Conservation (phyloP, 2,797 vertebrate species). For the Todus mexicanus region DNA sequence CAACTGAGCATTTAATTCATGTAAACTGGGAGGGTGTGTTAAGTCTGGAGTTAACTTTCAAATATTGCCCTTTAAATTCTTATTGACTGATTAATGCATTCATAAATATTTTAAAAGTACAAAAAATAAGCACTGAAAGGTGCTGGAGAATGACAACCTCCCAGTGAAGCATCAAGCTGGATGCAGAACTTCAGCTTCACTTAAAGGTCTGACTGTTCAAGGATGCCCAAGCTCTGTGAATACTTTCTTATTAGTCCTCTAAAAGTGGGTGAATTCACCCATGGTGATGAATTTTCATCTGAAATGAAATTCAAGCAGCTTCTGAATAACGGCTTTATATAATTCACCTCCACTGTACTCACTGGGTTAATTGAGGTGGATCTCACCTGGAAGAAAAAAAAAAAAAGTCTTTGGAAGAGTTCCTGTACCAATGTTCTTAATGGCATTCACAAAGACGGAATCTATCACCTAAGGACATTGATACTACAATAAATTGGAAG, state of each 20-base stretch:
- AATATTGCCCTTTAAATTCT: neutral
- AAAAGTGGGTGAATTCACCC: constrained; percentile 16
- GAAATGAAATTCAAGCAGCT: constrained; percentile 17
- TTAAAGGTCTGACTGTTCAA: neutral
- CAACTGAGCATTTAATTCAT: neutral
- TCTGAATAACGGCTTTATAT: neutral
- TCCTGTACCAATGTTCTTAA: neutral
- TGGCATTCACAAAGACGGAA: neutral
- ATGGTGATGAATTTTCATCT: constrained; percentile 15
- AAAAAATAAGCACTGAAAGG: neutral
- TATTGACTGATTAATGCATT: neutral
- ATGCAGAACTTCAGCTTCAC: neutral
- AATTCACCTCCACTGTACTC: neutral
- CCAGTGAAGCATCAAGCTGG: neutral
- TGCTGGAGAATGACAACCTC: neutral
- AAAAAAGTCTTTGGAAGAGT: neutral
- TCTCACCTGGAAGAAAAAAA: constrained; percentile 30
- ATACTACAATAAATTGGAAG: constrained; percentile 33
- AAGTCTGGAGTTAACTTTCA: neutral
- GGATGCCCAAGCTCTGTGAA: neutral
- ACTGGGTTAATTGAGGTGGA: constrained; percentile 48
- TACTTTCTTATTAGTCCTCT: neutral
- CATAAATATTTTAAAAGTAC: neutral
- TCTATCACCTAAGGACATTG: constrained; percentile 43
- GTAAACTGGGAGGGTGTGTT: neutral